These are phyloP conservation scores for Eretmochelys imbricata DNA, from an alignment of 2,113 vertebrate species.

Conservation along the genomic window DNA sequence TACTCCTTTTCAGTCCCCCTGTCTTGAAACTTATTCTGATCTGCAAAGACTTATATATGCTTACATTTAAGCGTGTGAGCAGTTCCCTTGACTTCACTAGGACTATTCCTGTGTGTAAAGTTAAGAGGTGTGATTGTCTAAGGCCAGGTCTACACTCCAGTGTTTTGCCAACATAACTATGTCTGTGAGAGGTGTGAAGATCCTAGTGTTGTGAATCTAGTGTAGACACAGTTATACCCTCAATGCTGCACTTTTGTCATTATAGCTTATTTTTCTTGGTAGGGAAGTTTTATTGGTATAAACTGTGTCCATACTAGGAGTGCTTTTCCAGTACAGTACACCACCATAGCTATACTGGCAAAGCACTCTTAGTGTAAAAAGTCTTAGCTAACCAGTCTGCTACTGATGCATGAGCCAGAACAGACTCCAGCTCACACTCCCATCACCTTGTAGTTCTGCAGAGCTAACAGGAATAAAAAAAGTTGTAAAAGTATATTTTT, in stretches of 20 bases:
- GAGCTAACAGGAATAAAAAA: not conserved
- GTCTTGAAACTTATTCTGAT: not conserved
- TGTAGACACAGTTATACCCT: not conserved
- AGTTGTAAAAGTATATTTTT: not conserved
- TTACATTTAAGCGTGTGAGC: not conserved
- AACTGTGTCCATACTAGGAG: not conserved
- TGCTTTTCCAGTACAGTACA: not conserved
- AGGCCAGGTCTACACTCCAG: not conserved
- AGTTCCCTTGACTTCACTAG: not conserved
- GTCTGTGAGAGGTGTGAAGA: not conserved
- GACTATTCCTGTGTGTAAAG: not conserved
- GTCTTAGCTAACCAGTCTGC: not conserved
- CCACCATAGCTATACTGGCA: not conserved
- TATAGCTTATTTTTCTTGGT: not conserved
- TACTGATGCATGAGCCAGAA: not conserved
- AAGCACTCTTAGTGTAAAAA: not conserved
- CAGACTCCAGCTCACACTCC: not conserved
- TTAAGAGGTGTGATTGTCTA: not conserved
- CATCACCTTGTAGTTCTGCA: not conserved
- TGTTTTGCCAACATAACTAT: not conserved
- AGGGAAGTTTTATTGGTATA: not conserved
- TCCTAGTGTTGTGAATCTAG: not conserved
- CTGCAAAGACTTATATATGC: not conserved
- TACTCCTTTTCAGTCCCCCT: not conserved
- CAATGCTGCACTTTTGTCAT: not conserved